A percentile compares a stretch with the other conserved stretches of the same genome.
Evolutionary conservation across 2,797 vertebrate species (phyloP).

Genomic region (Serranus cabrilla): DNA sequence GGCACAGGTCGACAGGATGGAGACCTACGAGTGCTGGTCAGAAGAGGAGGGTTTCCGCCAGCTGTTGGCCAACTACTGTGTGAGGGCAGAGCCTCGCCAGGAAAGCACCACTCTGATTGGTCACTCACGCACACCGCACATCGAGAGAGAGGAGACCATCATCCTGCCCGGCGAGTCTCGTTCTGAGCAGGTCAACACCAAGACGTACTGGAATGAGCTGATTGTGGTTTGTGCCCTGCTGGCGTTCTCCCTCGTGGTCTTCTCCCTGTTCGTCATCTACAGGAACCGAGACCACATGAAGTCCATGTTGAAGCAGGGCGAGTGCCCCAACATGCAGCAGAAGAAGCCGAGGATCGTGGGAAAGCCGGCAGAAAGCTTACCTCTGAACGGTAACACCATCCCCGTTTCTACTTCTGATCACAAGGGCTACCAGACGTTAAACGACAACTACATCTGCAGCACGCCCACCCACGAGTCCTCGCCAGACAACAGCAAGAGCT

Average conservation of each 20-base stretch:
- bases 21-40: slow-evolving; percentile 94
- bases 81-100: slow-evolving; percentile 74
- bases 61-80: slow-evolving; percentile 92
- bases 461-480: slow-evolving; percentile 89
- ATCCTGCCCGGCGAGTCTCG: slow-evolving; percentile 65
- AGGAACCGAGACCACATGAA: slow-evolving; percentile 91
- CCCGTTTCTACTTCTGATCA: slow-evolving; percentile 89
- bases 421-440: slow-evolving; percentile 97
- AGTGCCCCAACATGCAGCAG: slow-evolving; percentile 87
- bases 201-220: slow-evolving; percentile 94
- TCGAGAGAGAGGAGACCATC: slow-evolving; percentile 69
- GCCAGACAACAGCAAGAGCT: slow-evolving; percentile 87
- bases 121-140: slow-evolving; percentile 76
- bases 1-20: slow-evolving; percentile 83
- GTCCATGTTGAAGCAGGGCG: slow-evolving; percentile 89
- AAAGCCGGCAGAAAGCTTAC: slow-evolving; percentile 88
- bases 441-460: slow-evolving; percentile 92
- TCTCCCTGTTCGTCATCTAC: slow-evolving; percentile 89
- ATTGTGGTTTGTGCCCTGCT: slow-evolving; percentile 90
- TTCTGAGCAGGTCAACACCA: slow-evolving; percentile 79
- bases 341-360: slow-evolving; percentile 85
- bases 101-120: slow-evolving; percentile 67
- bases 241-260: slow-evolving; percentile 79
- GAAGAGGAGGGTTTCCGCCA: slow-evolving; percentile 91
- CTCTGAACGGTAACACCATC: slow-evolving; percentile 89